Conservation (phyloP, 1,140 invertebrate species). For the Drosophila pruinosa region DNA sequence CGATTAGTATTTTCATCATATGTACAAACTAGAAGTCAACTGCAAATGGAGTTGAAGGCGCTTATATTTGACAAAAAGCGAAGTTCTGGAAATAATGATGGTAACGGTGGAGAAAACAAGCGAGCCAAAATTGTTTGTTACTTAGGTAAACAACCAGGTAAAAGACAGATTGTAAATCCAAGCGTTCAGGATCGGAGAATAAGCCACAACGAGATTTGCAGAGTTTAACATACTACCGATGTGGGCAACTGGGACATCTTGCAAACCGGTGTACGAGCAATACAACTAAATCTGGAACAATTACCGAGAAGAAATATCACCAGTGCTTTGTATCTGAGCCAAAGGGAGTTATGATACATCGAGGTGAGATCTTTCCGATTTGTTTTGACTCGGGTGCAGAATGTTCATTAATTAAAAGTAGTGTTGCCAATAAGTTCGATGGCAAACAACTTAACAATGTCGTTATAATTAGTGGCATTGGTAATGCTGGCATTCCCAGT, state of each 20-base stretch:
- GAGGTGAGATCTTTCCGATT: too few species aligned
- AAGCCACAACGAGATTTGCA: slow-evolving; percentile 9
- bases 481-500: neutral
- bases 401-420: too few species aligned
- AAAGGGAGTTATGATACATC: neutral
- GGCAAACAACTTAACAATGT: neutral
- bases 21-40: too few species aligned
- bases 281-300: too few species aligned
- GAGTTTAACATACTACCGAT: neutral
- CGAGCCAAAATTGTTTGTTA: neutral
- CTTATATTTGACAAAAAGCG: slow-evolving; percentile 17
- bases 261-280: slow-evolving; percentile 6
- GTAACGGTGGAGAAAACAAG: neutral
- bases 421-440: neutral
- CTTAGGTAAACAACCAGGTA: neutral
- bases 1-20: too few species aligned
- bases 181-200: neutral
- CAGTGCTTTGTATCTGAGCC: slow-evolving; percentile 9
- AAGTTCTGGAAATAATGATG: neutral
- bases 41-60: too few species aligned
- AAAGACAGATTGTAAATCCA: neutral
- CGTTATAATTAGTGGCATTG: neutral
- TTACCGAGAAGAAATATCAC: slow-evolving; percentile 13
- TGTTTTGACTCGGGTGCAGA: too few species aligned
- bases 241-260: slow-evolving; percentile 22